Evolutionary conservation across 2,113 vertebrate genomes (phyloP).

Genomic region (Dicentrarchus labrax): DNA sequence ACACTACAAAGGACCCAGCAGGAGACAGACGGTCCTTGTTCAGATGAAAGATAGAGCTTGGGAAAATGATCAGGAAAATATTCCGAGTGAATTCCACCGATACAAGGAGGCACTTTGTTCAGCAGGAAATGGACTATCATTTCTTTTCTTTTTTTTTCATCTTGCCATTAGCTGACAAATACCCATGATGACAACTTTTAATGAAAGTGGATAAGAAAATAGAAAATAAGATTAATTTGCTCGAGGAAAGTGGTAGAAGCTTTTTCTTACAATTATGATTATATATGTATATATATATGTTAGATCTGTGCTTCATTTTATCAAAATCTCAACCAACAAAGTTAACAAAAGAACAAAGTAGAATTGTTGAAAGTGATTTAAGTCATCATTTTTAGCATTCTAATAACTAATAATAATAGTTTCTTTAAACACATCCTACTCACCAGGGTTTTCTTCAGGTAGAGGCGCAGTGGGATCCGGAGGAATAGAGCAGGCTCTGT

Average conservation of each 20-base stretch:
- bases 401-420: too few relatives aligned
- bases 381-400: neutral
- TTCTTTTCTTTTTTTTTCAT: slow-evolving; percentile 17
- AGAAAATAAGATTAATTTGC: neutral
- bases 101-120: slow-evolving; percentile 67
- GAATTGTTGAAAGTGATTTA: neutral
- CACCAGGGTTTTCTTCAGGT: slow-evolving; percentile 49
- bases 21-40: slow-evolving; percentile 77
- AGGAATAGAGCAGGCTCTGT: slow-evolving; percentile 47
- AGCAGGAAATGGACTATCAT: slow-evolving; percentile 38
- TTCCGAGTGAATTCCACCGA: slow-evolving; percentile 66
- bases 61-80: slow-evolving; percentile 76
- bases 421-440: slow-evolving; percentile 21
- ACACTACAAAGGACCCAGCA: slow-evolving; percentile 70
- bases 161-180: slow-evolving; percentile 4
- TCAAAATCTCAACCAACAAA: neutral
- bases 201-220: neutral
- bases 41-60: slow-evolving; percentile 72
- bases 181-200: slow-evolving; percentile 27
- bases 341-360: neutral
- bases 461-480: slow-evolving; percentile 28
- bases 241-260: neutral
- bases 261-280: neutral
- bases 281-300: too few relatives aligned
- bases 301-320: neutral